Evolutionary conservation across 2,888 invertebrate species (phyloP), one percentile per base, ranked within the genome.

Genomic region (Chironomus riparius): DNA sequence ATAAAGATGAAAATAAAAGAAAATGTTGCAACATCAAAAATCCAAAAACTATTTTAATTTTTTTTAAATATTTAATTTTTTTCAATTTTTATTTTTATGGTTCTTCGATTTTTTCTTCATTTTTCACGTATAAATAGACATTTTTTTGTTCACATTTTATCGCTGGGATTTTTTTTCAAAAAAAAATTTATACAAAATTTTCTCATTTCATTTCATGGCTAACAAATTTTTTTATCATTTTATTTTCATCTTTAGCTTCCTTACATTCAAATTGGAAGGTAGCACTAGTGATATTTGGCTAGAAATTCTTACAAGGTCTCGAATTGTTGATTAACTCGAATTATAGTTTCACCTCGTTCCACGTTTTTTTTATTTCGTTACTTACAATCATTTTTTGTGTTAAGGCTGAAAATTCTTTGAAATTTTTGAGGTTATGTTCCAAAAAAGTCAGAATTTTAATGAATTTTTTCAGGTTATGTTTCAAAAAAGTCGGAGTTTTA

Each of bases 71-170:
- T 24, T 65, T 24, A 65, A 65, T 65, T 65, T 65, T 65, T 65
- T 21, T 22, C n/a, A 65, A 22, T 24, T 65, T 65, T 62, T 65
- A 21, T 56, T 18, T 65, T 65, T 65, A 65, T 65, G 65, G 65
- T 65, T 65, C 65, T 65, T 65, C 65, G 65, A 24, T 65, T 65
- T 21, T 21, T 56, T 15, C 12, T 65, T 65, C 38, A 38, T 65
- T 62, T 65, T 65, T 65, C 65, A 65, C 65, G 65, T 65, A 65
- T 65, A 65, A 65, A 65, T 65, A 65, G 65, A 65, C 65, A 65
- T 21, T 65, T n/a, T n/a, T 62, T 56, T 50, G 15, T 65, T 65
- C 13, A 10, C 21, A 13, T 21, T 65, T 24, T 22, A 65, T 65
- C 65, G 65, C 65, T 65, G 65, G 65, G 65, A 24, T 65, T 65